A percentile compares a stretch with the other conserved stretches of the same genome.
Conservation (phyloP, 2,888 invertebrate genomes). For the Oligia latruncula region DNA sequence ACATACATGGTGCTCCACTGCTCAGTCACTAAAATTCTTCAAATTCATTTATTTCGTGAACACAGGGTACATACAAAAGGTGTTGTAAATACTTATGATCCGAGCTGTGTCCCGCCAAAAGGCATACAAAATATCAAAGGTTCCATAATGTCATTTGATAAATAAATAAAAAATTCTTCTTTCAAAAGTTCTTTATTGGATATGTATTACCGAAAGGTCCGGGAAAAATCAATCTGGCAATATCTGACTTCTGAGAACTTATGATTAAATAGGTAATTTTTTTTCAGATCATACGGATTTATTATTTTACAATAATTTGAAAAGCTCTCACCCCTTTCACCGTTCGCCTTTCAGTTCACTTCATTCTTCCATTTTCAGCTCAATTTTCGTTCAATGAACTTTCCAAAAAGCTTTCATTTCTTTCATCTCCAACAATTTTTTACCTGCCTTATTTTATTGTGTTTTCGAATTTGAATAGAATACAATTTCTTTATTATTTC, state of each 20-base stretch:
- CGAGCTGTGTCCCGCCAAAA: no score
- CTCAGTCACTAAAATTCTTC: no score
- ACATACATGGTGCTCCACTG: no score
- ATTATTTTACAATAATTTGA: not conserved
- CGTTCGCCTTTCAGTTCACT: not conserved
- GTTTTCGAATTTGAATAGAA: not conserved
- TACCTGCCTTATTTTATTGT: not conserved
- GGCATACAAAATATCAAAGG: no score
- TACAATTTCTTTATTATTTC: slow-evolving; percentile 10
- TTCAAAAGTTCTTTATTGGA: no score
- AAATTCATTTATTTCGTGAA: no score
- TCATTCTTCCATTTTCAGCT: not conserved
- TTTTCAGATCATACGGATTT: not conserved
- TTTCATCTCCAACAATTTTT: no score
- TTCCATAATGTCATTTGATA: no score
- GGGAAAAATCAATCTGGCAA: not conserved
- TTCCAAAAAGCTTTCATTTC: not conserved
- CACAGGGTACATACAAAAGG: no score
- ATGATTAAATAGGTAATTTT: not conserved
- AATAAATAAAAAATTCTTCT: no score
- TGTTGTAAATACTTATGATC: no score
- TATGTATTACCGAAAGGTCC: not conserved
- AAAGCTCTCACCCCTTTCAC: not conserved
- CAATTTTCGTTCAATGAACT: slow-evolving; percentile 9
- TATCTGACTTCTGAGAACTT: not conserved